Conservation (phyloP, 1,140 invertebrate species). For the Drosophila punjabiensis region DNA sequence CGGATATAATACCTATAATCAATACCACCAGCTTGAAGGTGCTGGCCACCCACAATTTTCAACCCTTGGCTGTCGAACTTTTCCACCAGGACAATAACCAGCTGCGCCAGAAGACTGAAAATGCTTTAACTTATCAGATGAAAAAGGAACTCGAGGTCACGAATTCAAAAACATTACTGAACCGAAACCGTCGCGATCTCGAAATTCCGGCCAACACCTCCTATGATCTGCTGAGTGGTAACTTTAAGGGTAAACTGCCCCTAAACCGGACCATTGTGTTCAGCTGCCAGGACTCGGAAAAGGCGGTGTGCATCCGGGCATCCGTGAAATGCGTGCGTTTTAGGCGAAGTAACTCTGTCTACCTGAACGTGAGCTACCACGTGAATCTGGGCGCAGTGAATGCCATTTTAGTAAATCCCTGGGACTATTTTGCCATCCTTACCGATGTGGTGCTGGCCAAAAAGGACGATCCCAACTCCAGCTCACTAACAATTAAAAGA, state of each 20-base stretch:
- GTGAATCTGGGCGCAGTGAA: conserved; percentile 76
- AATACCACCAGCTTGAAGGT: conserved; percentile 65
- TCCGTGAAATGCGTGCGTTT: conserved; percentile 65
- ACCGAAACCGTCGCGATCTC: conserved; percentile 46
- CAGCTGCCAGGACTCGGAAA: conserved; percentile 69
- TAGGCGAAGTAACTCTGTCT: conserved; percentile 59
- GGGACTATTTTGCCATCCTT: conserved; percentile 76
- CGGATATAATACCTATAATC: conserved; percentile 58
- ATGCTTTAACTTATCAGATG: background rate
- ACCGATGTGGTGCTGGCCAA: conserved; percentile 63
- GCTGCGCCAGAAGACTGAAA: conserved; percentile 40
- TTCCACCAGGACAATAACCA: conserved; percentile 66
- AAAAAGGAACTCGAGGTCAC: background rate
- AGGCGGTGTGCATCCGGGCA: conserved; percentile 68
- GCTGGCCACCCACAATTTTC: conserved; percentile 65
- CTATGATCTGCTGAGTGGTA: conserved; percentile 66
- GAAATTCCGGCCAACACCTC: conserved; percentile 7
- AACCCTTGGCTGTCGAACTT: conserved; percentile 56
- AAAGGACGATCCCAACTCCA: conserved; percentile 53
- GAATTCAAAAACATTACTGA: background rate
- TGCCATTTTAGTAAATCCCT: conserved; percentile 70
- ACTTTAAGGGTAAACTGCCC: conserved; percentile 66
- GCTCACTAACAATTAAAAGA: conserved; percentile 43
- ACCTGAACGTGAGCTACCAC: conserved; percentile 65
- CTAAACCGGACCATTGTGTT: conserved; percentile 80